Evolutionary conservation across 2,113 vertebrate species (phyloP), one percentile per base, ranked within the genome.

Genomic region (Mastomys coucha): DNA sequence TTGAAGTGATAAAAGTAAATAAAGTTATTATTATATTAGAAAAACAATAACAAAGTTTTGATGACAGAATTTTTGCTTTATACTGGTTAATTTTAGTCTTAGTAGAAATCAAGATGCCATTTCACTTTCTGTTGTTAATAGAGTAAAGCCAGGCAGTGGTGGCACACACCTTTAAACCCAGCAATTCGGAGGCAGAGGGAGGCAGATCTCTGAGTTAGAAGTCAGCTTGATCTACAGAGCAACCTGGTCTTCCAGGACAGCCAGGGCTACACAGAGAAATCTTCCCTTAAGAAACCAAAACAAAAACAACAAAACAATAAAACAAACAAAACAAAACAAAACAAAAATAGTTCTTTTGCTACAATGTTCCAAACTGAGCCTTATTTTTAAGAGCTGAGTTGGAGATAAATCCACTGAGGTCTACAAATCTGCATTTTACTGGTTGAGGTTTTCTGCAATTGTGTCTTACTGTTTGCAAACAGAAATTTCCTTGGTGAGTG

Each of bases 81-180:
- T 1, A 82, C 60, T 45, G 12, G 80, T 75, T 84, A 31, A 22
- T 93, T 89, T 73, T 67, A 70, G 42, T 75, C 31, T 92, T 88
- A 39, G 7, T 85, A 45, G 19, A 92, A 93, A 91, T 45, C 16
- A 87, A 89, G 22, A 91, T 94, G 89, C 69, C 45, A 49, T 67
- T 94, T 96, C 76, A 12, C 49, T 85, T 94, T 96, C 58, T 97
- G 36, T 69, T 81, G 5, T 31, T 51, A 72, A 58, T 36, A 28
- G 69, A 45, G 5, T 80, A 17, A 9, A 56, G 28, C 16, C 36
- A 19, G 17, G 70, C 36, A 72, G 36, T 72, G 70, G 16, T 72
- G 17, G 70, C 7, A 9, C 36, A 39, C 8, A n/a, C 8, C 16
- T 39, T 39, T 39, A 73, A 39, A 20, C n/a, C 70, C 36, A 73